Percentiles rank a stretch among this genome's conserved stretches.
Conservation (phyloP, 2,113 vertebrate species). For the Pelmatolapia mariae region DNA sequence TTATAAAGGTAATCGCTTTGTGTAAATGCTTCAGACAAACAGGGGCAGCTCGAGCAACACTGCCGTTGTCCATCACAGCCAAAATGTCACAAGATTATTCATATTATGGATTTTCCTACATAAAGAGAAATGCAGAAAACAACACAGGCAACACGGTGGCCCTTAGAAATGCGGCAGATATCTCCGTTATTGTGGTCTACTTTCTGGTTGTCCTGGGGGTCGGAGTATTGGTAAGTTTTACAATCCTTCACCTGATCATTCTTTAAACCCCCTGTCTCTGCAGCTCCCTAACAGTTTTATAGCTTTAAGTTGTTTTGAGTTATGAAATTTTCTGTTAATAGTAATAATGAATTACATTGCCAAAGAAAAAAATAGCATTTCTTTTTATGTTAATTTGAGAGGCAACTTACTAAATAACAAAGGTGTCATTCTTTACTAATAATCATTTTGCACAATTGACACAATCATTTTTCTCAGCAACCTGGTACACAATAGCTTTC, state of each 20-base stretch:
- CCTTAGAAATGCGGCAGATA: slow-evolving; percentile 87
- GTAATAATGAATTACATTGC: background rate
- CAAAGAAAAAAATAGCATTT: background rate
- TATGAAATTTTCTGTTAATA: background rate
- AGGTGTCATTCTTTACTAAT: background rate
- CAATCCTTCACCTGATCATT: background rate
- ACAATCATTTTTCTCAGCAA: background rate
- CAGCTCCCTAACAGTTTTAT: background rate
- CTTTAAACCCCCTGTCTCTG: background rate
- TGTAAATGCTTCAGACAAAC: slow-evolving; percentile 12
- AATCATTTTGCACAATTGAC: background rate
- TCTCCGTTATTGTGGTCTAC: slow-evolving; percentile 90
- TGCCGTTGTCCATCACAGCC: background rate
- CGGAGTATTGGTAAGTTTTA: slow-evolving; percentile 85
- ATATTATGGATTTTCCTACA: slow-evolving; percentile 59
- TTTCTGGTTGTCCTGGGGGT: slow-evolving; percentile 89
- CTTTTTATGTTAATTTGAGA: background rate
- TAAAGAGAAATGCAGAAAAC: background rate
- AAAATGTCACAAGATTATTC: slow-evolving; percentile 64
- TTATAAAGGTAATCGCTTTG: slow-evolving; percentile 10
- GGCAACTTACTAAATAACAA: background rate
- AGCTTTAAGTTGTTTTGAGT: background rate
- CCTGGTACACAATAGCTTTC: background rate
- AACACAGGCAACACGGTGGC: background rate
- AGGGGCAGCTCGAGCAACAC: background rate